A percentile compares a stretch with the other conserved stretches of the same genome.
phyloP scores from a whole-genome alignment of 2,797 vertebrate species.

The Amphiprion clarkii region DNA sequence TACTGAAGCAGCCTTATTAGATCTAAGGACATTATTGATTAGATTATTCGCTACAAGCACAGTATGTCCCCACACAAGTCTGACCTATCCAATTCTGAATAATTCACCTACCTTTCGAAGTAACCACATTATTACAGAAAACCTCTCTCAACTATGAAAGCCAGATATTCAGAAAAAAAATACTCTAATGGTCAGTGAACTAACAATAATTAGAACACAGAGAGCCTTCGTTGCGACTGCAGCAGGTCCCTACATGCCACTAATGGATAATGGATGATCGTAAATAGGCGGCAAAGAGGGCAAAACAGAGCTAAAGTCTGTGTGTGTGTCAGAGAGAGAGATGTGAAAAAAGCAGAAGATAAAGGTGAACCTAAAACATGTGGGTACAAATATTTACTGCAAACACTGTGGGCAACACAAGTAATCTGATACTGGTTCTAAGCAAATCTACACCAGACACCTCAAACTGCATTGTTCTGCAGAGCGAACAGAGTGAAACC shows the following conservation, averaged over 20 bases:
- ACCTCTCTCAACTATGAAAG: slow-evolving; percentile 19
- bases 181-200: not conserved
- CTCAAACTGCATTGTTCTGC: slow-evolving; percentile 24
- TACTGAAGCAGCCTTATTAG: slow-evolving; percentile 31
- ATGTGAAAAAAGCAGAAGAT: not conserved
- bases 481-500: slow-evolving; percentile 47
- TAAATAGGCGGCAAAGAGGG: slow-evolving; percentile 35
- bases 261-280: slow-evolving; percentile 41
- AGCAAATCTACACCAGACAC: slow-evolving; percentile 45
- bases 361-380: slow-evolving; percentile 26
- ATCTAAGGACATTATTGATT: slow-evolving; percentile 55
- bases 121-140: slow-evolving; percentile 11
- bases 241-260: slow-evolving; percentile 56
- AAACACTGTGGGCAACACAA: slow-evolving; percentile 25
- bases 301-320: slow-evolving; percentile 36
- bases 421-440: slow-evolving; percentile 40
- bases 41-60: slow-evolving; percentile 44
- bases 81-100: slow-evolving; percentile 18
- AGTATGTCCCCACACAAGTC: slow-evolving; percentile 21
- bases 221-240: slow-evolving; percentile 12
- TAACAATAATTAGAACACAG: slow-evolving; percentile 7
- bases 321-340: not conserved
- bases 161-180: slow-evolving; percentile 12
- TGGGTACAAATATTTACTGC: slow-evolving; percentile 8
- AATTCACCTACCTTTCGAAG: slow-evolving; percentile 14